Evolutionary conservation across 1,140 invertebrate species (phyloP), one percentile per base, ranked within the genome.

Genomic region (Plodia interpunctella): DNA sequence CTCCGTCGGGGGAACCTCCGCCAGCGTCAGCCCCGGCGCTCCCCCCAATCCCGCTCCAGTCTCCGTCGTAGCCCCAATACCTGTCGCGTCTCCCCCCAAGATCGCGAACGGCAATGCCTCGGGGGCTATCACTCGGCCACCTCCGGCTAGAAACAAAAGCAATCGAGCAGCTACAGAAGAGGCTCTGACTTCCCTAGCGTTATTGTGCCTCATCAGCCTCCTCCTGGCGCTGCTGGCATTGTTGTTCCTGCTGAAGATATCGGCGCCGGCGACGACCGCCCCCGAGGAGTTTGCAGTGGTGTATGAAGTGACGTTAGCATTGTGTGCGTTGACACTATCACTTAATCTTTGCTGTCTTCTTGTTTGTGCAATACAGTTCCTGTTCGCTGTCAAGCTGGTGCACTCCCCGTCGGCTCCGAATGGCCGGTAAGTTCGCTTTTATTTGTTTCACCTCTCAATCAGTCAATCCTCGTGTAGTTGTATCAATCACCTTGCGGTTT

Each of bases 311-410:
- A 97, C 96, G 2, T 90, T 97, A 65, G 96, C 96, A 5, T 90
- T 98, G 62, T 96, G 96, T 78, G 96, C 96, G 10, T 91, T 98
- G 58, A 97, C 96, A 19, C 89, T 98, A 19, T 96, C 95, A 0
- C 88, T 98, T 25, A 96, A 98, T 86, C 91, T 98, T 15, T 97
- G 96, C 90, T 98, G 96, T 81, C 91, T 98, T 38, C 92, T 98
- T 62, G 96, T 98, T 59, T 98, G 97, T 91, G 95, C 96, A 63
- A 97, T 97, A 73, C 97, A 98, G 91, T 97, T 97, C 91, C 92
- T 98, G 69, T 98, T 98, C 83, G 95, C 96, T 20, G 95, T 97
- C 58, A 98, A 97, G 91, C 92, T 98, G 73, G 93, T 96, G 63
- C 94, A 96, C 71, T 94, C 95, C 28, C 94, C 91, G 13, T 91